Evolutionary conservation across 2,113 vertebrate species (phyloP), one percentile per base, ranked within the genome.

Genomic region (Ictalurus punctatus): DNA sequence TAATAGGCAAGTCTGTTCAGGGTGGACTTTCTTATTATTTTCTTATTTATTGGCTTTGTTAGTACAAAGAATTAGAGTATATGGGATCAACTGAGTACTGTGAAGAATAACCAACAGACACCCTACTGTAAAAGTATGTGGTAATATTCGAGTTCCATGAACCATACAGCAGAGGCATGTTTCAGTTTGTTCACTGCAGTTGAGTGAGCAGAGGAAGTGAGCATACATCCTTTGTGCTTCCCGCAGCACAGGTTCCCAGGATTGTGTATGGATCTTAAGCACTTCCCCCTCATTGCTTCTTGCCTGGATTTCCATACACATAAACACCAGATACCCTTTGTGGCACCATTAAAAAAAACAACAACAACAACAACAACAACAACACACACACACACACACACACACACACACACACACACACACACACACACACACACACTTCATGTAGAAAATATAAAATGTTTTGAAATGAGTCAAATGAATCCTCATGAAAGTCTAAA

Each of bases 231-330:
- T 79, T 89, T 89, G 37, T 89, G 87, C 87, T 89, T 85, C 30
- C 87, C 73, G 85, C 83, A 89, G 87, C 87, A 89, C 21, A 67
- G 87, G 83, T 89, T 89, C 87, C 87, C 87, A 89, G 82, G 73
- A 89, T 89, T 89, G 83, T 84, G 56, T 69, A 71, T 89, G 48
- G 73, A 56, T 79, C 37, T 54, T 67, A 84, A 69, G 79, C 56
- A 61, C 88, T 37, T 82, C 83, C 6, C 52, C 37, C 14, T 56
- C 54, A 76, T 86, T 86, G 54, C 85, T 76, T 23, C 69, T 86
- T 40, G 69, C 71, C 14, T 71, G 34, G 21, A 16, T 59, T 59
- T 74, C 74, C 27, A 67, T 52, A 54, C 74, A 79, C 25, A 87
- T 52, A 65, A 78, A 85, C 83, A 85, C 44, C 44, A 54, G 83